Conservation (phyloP, 2,113 vertebrate genomes). For the Crotalus helleri region DNA sequence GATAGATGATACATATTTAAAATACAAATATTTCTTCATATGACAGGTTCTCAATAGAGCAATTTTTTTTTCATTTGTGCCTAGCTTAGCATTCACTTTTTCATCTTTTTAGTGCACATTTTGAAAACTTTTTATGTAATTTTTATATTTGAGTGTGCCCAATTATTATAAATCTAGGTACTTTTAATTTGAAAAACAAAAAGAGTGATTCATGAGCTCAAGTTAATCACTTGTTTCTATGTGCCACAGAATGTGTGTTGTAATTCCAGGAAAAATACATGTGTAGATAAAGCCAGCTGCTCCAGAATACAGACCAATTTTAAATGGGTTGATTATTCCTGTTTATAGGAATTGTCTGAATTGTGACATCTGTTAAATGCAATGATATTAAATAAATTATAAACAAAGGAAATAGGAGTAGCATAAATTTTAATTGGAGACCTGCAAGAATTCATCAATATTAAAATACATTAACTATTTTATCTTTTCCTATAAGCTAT, state of each 20-base stretch:
- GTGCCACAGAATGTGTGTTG: conserved; percentile 47
- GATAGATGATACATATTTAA: not conserved
- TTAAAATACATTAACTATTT: conserved; percentile 24
- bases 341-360: conserved; percentile 55
- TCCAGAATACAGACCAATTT: conserved; percentile 48
- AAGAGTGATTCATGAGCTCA: conserved; percentile 32
- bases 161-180: conserved; percentile 19
- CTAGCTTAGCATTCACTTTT: not conserved
- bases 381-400: conserved; percentile 59
- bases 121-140: not conserved
- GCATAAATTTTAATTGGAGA: conserved; percentile 16
- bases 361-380: conserved; percentile 58
- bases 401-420: conserved; percentile 43
- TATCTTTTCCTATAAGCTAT: not conserved
- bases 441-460: conserved; percentile 9
- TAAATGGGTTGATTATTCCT: conserved; percentile 47
- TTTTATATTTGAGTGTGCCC: conserved; percentile 17
- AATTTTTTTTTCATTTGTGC: not conserved
- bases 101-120: not conserved
- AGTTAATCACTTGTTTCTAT: conserved; percentile 42
- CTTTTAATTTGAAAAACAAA: conserved; percentile 42
- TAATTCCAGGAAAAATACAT: conserved; percentile 51
- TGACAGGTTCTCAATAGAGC: not conserved
- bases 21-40: not conserved
- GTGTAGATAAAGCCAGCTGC: conserved; percentile 51